Evolutionary conservation across 2,797 vertebrate genomes (phyloP).

Genomic region (Gila robusta): DNA sequence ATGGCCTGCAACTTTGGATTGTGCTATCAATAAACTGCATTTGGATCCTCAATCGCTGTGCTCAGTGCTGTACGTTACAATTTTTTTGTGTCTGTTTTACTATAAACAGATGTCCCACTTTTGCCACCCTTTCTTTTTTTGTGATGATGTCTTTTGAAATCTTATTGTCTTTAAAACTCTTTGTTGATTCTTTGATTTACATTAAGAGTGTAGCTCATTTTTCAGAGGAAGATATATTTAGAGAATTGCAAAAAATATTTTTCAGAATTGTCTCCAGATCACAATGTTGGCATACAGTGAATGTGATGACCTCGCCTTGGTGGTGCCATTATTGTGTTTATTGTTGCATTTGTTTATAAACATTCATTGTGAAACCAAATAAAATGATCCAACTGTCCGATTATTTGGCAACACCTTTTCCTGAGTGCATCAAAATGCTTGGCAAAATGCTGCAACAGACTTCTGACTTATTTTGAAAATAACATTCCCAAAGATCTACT

Average conservation of each 20-base stretch:
- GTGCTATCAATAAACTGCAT: too few species aligned
- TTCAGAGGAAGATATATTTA: constrained; percentile 31
- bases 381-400: constrained; percentile 11
- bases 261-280: constrained; percentile 28
- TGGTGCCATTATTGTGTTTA: constrained; percentile 24
- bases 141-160: not conserved
- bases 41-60: too few species aligned
- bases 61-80: too few species aligned
- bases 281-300: constrained; percentile 35
- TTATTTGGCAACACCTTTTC: constrained; percentile 36
- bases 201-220: constrained; percentile 7
- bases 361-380: constrained; percentile 25
- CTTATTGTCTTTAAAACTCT: too few species aligned
- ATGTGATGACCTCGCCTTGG: constrained; percentile 25
- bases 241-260: constrained; percentile 9
- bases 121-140: not conserved
- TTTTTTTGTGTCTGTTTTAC: not conserved
- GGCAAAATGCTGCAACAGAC: not conserved
- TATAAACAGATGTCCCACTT: not conserved
- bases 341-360: constrained; percentile 38
- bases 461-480: not conserved
- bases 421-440: constrained; percentile 25
- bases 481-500: not conserved
- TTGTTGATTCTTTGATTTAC: too few species aligned
- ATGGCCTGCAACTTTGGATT: too few species aligned